phyloP scores from a whole-genome alignment of 2,888 invertebrate species.

The Athrips mouffetella region DNA sequence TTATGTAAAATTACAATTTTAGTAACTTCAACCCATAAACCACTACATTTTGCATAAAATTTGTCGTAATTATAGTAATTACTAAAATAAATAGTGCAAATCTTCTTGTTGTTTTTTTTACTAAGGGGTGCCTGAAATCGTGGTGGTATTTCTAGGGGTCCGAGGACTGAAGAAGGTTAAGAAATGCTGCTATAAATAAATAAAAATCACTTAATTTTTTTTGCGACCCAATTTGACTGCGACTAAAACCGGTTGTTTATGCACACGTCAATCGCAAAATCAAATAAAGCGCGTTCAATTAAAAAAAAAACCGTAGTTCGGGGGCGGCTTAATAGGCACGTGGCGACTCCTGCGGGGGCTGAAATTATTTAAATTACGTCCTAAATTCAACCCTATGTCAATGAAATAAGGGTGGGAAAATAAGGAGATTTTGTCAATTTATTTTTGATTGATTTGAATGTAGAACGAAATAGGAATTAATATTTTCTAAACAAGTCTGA shows the following conservation, averaged over 20 bases:
- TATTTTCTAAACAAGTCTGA: neutral
- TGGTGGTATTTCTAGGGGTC: too few species aligned
- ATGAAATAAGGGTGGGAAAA: slow-evolving; percentile 23
- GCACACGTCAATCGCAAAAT: slow-evolving; percentile 60
- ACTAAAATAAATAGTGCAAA: too few species aligned
- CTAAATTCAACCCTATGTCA: slow-evolving; percentile 24
- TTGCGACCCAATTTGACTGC: neutral
- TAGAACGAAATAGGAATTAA: slow-evolving; percentile 48
- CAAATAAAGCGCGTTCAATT: slow-evolving; percentile 72
- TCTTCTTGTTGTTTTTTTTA: too few species aligned
- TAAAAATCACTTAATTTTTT: neutral
- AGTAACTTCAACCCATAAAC: too few species aligned
- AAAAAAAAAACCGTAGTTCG: slow-evolving; percentile 52
- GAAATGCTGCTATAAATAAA: neutral
- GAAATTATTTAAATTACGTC: neutral
- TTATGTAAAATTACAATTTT: too few species aligned
- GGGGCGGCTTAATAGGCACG: slow-evolving; percentile 65
- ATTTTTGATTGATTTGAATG: slow-evolving; percentile 38
- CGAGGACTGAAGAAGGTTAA: too few species aligned
- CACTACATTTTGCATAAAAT: too few species aligned
- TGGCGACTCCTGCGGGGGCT: slow-evolving; percentile 44
- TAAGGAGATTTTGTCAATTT: slow-evolving; percentile 19
- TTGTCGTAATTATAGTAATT: too few species aligned
- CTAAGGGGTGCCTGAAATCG: too few species aligned
- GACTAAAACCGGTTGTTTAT: slow-evolving; percentile 11